Conservation (phyloP, 2,888 invertebrate species). For the Fragum whitleyi region DNA sequence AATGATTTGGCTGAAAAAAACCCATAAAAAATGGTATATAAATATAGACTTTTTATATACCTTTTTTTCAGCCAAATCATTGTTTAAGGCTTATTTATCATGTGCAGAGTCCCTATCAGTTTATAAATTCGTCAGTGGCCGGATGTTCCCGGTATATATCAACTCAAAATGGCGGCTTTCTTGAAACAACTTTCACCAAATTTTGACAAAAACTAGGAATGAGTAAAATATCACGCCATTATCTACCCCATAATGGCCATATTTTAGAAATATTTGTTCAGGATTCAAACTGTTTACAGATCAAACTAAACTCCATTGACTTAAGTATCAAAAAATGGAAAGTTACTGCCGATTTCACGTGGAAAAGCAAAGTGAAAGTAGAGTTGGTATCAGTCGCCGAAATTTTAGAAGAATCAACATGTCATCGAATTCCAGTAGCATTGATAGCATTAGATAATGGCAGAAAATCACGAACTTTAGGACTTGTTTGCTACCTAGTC, state of each 20-base stretch:
- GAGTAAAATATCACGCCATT: neutral
- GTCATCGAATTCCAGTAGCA: neutral
- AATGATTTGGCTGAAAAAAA: too few relatives aligned
- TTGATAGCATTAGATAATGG: neutral
- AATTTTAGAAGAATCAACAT: slow-evolving; percentile 5
- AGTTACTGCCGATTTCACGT: slow-evolving; percentile 6
- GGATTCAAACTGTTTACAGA: neutral
- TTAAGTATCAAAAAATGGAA: neutral
- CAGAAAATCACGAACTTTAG: neutral
- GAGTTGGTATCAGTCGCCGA: slow-evolving; percentile 11
- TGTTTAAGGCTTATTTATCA: too few relatives aligned
- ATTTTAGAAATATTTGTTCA: neutral
- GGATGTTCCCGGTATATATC: slow-evolving; percentile 7
- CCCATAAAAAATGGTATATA: too few relatives aligned
- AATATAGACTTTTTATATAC: too few relatives aligned
- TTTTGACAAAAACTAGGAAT: too few relatives aligned
- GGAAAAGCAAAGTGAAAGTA: slow-evolving; percentile 29
- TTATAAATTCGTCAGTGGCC: too few relatives aligned
- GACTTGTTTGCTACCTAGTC: neutral
- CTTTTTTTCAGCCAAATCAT: too few relatives aligned
- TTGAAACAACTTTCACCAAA: neutral
- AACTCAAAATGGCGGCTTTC: neutral
- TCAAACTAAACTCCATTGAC: neutral
- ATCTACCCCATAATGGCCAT: neutral
- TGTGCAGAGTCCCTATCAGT: too few relatives aligned